A percentile compares a stretch with the other conserved stretches of the same genome.
Evolutionary conservation across 35 echinoderm and acorn worm species (phyloP).

Genomic region (Patiria miniata): DNA sequence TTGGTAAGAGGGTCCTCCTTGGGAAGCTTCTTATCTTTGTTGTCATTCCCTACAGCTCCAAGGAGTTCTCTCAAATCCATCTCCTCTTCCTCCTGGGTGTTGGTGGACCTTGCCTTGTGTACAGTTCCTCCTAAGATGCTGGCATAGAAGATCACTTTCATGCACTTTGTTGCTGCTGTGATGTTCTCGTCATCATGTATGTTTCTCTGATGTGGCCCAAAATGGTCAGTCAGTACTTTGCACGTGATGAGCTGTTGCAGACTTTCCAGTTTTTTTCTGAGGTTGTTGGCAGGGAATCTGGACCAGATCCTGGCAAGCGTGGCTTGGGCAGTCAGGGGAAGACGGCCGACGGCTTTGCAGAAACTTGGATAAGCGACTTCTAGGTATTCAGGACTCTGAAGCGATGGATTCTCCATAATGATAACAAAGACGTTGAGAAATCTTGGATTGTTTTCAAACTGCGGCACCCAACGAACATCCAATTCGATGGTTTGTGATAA

Average conservation of each 20-base stretch:
- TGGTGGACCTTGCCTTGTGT: constrained; percentile 7
- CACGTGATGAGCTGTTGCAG: constrained; percentile 94
- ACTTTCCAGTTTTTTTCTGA: constrained; percentile 84
- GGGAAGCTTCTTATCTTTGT: constrained; percentile 59
- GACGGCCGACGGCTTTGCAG: constrained; percentile 69
- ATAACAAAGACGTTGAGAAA: constrained; percentile 84
- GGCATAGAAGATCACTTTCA: constrained; percentile 92
- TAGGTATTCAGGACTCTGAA: constrained; percentile 86
- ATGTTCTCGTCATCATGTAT: constrained; percentile 78
- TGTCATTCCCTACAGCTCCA: constrained; percentile 61
- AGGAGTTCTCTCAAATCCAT: constrained; percentile 57
- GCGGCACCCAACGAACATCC: constrained; percentile 63
- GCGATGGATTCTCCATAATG: constrained; percentile 89
- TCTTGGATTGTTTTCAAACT: constrained; percentile 61
- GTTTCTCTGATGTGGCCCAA: constrained; percentile 4
- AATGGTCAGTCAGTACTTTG: constrained; percentile 78
- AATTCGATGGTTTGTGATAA: constrained; percentile 76
- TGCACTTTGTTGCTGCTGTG: constrained; percentile 83
- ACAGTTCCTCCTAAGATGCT: constrained; percentile 78
- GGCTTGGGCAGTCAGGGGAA: constrained; percentile 73
- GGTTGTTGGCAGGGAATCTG: constrained; percentile 57
- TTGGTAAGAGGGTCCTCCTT: constrained; percentile 77
- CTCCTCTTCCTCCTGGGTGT: constrained; percentile 47
- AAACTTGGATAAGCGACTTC: constrained; percentile 84
- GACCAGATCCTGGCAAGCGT: constrained; percentile 68